Conservation (phyloP, 2,113 vertebrate species). For the Catharus bicknelli region DNA sequence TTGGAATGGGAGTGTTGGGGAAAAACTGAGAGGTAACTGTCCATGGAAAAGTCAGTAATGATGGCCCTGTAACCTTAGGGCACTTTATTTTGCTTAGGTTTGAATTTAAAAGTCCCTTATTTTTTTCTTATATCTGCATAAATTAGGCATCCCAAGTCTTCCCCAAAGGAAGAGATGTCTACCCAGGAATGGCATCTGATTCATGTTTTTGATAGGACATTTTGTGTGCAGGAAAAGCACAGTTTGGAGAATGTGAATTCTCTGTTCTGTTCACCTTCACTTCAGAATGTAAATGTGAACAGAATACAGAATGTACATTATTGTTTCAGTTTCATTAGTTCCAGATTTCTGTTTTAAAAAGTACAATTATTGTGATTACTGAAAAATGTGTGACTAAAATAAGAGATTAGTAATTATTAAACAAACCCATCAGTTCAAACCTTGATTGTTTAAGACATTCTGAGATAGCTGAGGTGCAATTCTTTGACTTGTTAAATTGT, state of each 20-base stretch:
- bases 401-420: not conserved
- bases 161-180: not conserved
- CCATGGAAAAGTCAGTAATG: not conserved
- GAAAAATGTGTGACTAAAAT: not conserved
- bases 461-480: not conserved
- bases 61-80: not conserved
- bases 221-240: not conserved
- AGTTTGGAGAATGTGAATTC: not conserved
- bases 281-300: not conserved
- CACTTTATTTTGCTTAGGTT: not conserved
- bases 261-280: not conserved
- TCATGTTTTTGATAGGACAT: not conserved
- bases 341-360: not conserved
- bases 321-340: not conserved
- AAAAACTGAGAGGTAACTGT: conserved; percentile 89
- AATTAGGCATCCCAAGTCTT: not conserved
- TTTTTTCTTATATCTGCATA: not conserved
- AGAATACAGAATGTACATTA: not conserved
- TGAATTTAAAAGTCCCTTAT: not conserved
- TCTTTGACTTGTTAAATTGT: not conserved
- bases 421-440: not conserved
- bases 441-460: not conserved
- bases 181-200: not conserved
- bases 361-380: not conserved
- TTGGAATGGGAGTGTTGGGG: conserved; percentile 91